Conservation (phyloP, 1,140 invertebrate species). For the Maniola jurtina region DNA sequence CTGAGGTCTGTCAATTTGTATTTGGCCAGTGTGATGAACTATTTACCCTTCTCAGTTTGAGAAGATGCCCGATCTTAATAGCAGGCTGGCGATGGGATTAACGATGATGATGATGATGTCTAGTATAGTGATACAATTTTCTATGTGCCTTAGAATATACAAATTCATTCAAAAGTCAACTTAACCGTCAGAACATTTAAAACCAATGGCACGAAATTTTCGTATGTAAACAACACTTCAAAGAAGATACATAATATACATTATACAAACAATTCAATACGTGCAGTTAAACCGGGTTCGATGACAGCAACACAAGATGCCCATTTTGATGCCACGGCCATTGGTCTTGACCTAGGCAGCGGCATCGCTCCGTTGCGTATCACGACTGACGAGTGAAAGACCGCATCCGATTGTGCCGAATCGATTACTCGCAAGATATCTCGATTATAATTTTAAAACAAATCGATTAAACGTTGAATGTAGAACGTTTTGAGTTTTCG, state of each 20-base stretch:
- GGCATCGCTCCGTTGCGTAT: constrained; percentile 46
- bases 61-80: too few species aligned
- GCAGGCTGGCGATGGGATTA: too few species aligned
- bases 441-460: constrained; percentile 30
- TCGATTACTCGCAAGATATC: constrained; percentile 40
- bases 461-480: constrained; percentile 43
- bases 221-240: not conserved
- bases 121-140: too few species aligned
- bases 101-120: too few species aligned
- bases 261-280: not conserved
- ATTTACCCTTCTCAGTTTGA: too few species aligned
- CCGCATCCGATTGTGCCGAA: constrained; percentile 24
- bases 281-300: constrained; percentile 42
- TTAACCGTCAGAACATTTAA: not conserved
- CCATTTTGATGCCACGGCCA: constrained; percentile 62
- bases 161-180: not conserved
- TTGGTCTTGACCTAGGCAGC: constrained; percentile 61
- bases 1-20: too few species aligned
- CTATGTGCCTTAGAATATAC: too few species aligned
- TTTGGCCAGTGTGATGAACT: too few species aligned
- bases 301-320: constrained; percentile 50
- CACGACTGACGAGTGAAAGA: constrained; percentile 30
- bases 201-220: not conserved
- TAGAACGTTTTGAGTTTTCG: constrained; percentile 34
- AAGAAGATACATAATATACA: not conserved